Percentiles rank a stretch among this genome's conserved stretches.
Evolutionary conservation across 2,797 vertebrate species (phyloP).

Genomic region (Emydoidea blandingii): DNA sequence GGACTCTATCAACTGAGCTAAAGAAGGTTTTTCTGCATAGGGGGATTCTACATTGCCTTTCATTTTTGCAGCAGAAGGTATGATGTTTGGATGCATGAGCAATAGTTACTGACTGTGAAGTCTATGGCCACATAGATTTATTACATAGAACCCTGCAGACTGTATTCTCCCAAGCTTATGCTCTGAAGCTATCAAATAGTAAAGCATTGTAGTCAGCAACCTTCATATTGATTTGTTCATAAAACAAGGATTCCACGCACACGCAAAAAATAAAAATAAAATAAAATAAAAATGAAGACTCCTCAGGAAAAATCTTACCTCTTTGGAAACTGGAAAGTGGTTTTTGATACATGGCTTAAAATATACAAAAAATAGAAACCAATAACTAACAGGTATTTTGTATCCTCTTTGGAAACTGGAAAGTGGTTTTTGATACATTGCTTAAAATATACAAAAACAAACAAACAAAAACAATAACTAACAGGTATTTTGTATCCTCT

Average conservation of each 20-base stretch:
- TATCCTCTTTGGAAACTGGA: neutral
- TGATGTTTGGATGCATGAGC: neutral
- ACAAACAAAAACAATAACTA: neutral
- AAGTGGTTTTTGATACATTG: accelerated
- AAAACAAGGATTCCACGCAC: neutral
- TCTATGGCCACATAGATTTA: constrained; percentile 25
- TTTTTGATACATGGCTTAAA: neutral
- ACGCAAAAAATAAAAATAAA: too few relatives aligned
- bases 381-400: too few relatives aligned
- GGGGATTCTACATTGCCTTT: neutral
- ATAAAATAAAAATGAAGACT: neutral
- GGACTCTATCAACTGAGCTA: neutral
- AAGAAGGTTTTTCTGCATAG: neutral
- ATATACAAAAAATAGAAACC: neutral
- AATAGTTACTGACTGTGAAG: neutral
- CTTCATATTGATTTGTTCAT: neutral
- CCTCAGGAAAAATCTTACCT: constrained; percentile 19
- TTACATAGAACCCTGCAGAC: neutral
- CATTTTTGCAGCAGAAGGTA: accelerated
- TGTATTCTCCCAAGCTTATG: neutral
- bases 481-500: neutral
- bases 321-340: neutral
- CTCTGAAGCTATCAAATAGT: neutral
- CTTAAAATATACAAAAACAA: neutral
- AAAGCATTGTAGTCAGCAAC: neutral